These are phyloP conservation scores for Orbicella faveolata DNA, from an alignment of 64 coral and sea anemone species.

Conservation along the genomic window DNA sequence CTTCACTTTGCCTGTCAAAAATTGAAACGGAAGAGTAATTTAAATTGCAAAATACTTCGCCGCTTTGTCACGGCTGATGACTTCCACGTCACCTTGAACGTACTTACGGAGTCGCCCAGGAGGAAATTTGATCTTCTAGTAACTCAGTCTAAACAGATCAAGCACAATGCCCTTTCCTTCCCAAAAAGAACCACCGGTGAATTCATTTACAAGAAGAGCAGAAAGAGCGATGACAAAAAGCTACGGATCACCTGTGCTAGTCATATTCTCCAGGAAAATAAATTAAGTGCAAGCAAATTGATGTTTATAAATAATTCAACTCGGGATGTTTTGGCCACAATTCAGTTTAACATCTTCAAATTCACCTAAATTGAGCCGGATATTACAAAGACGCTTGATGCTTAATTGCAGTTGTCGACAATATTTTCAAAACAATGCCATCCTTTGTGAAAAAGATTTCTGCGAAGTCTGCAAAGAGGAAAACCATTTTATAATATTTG, in stretches of 20 bases:
- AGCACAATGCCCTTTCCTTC: neutral
- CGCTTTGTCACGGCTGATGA: conserved; percentile 30
- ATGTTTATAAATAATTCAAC: neutral
- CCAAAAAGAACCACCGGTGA: neutral
- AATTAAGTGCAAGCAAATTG: neutral
- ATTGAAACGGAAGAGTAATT: conserved; percentile 2
- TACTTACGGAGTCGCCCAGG: neutral
- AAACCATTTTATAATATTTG: neutral
- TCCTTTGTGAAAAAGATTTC: neutral
- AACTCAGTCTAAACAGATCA: neutral
- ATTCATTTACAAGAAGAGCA: neutral
- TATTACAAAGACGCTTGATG: neutral
- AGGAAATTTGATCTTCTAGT: neutral
- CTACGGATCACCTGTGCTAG: neutral
- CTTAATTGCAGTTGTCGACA: neutral
- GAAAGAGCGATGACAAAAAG: neutral
- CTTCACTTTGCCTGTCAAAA: conserved; percentile 25
- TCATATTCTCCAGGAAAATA: neutral
- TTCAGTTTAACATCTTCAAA: neutral
- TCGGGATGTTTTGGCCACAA: neutral
- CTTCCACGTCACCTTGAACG: conserved; percentile 1
- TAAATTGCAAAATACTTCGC: conserved; percentile 38
- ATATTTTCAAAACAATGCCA: neutral
- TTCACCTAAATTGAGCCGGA: neutral
- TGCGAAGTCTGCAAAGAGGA: neutral